A percentile compares a stretch with the other conserved stretches of the same genome.
Evolutionary conservation across 2,797 vertebrate species (phyloP).

Genomic region (Sebastiscus tertius): DNA sequence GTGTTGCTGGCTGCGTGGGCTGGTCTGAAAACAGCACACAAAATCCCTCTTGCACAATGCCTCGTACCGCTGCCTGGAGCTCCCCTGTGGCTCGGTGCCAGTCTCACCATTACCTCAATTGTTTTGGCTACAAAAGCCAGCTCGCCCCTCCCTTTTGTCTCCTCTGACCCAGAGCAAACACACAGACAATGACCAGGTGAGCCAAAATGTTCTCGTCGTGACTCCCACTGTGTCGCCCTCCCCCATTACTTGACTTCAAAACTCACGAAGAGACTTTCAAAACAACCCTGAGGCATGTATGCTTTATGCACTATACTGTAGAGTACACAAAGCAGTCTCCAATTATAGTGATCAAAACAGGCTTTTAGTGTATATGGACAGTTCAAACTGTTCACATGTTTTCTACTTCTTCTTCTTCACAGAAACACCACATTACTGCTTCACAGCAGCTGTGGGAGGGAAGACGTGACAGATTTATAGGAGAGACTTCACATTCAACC

Average conservation of each 20-base stretch:
- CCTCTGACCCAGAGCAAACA: constrained; percentile 65
- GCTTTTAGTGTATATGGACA: not conserved
- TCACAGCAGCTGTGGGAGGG: constrained; percentile 59
- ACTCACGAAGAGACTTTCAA: not conserved
- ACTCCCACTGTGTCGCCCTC: not conserved
- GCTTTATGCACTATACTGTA: not conserved
- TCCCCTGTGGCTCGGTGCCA: constrained; percentile 63
- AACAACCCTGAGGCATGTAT: constrained; percentile 17
- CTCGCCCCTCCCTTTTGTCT: constrained; percentile 60
- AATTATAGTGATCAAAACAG: constrained; percentile 14
- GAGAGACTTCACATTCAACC: constrained; percentile 61
- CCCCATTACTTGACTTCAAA: constrained; percentile 5
- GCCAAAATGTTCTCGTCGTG: constrained; percentile 39
- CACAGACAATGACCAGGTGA: constrained; percentile 73
- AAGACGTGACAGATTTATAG: constrained; percentile 72
- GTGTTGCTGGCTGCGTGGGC: constrained; percentile 21
- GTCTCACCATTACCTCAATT: constrained; percentile 74
- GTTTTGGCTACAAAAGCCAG: constrained; percentile 73
- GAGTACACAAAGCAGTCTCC: not conserved
- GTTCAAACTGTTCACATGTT: constrained; percentile 26
- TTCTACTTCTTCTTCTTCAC: constrained; percentile 27
- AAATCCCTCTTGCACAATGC: constrained; percentile 54
- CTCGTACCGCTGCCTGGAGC: constrained; percentile 39
- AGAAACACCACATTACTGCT: constrained; percentile 40
- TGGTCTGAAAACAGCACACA: constrained; percentile 34